Evolutionary conservation across 2,888 invertebrate genomes (phyloP).

Genomic region (Panzeria rudis): DNA sequence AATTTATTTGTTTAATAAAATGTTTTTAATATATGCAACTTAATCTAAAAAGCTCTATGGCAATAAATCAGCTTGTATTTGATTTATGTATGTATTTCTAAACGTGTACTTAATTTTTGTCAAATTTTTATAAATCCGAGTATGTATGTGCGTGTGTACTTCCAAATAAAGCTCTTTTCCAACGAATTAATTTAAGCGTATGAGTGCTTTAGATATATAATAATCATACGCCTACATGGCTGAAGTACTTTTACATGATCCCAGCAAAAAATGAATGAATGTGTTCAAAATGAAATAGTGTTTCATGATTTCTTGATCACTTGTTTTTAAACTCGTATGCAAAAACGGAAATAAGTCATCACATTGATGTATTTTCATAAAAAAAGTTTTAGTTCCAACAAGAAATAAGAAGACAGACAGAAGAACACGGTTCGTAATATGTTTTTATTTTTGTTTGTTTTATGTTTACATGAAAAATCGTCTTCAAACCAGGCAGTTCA

Average conservation of each 20-base stretch:
- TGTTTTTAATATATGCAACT: conserved; percentile 1
- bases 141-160: too few relatives aligned
- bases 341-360: too few relatives aligned
- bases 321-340: too few relatives aligned
- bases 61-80: neutral
- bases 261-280: neutral
- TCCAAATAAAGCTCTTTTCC: neutral
- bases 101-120: neutral
- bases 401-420: too few relatives aligned
- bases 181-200: neutral
- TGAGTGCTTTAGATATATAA: conserved; percentile 13
- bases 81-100: neutral
- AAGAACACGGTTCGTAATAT: too few relatives aligned
- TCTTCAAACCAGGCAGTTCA: too few relatives aligned
- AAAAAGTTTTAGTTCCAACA: too few relatives aligned
- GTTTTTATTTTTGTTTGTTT: too few relatives aligned
- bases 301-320: too few relatives aligned
- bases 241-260: neutral
- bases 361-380: too few relatives aligned
- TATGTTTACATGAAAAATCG: too few relatives aligned
- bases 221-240: conserved; percentile 38
- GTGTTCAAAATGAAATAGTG: too few relatives aligned
- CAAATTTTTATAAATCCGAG: neutral
- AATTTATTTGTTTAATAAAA: conserved; percentile 34
- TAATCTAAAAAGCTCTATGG: conserved; percentile 27